Evolutionary conservation across 1,140 invertebrate species (phyloP).

Genomic region (Metopolophium dirhodum): DNA sequence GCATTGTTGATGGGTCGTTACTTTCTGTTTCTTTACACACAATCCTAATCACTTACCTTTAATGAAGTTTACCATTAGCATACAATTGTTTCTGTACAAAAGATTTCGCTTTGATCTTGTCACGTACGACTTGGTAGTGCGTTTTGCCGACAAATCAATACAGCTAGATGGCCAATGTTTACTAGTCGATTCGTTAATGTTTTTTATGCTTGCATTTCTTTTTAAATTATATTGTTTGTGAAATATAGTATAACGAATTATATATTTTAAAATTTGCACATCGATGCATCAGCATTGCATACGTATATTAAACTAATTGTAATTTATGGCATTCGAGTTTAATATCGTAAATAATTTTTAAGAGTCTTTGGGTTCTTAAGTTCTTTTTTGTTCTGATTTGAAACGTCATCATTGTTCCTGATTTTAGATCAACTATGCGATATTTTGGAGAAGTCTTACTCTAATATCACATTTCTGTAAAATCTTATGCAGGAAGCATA

Average conservation of each 20-base stretch:
- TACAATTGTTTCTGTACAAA: neutral
- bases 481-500: neutral
- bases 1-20: neutral
- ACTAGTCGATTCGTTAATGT: neutral
- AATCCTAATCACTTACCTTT: neutral
- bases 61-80: slow-evolving; percentile 20
- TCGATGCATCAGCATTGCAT: neutral
- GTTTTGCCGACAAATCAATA: neutral
- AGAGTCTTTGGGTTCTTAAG: neutral
- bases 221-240: neutral
- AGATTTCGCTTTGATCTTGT: slow-evolving; percentile 8
- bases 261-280: neutral
- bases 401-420: neutral
- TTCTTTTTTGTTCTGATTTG: neutral
- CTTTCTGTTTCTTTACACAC: neutral
- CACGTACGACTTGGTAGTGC: slow-evolving; percentile 5
- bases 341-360: neutral
- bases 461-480: neutral
- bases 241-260: neutral
- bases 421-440: neutral
- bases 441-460: neutral
- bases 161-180: neutral
- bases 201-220: neutral
- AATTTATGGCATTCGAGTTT: neutral
- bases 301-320: neutral